A percentile compares a stretch with the other conserved stretches of the same genome.
Evolutionary conservation across 1,140 invertebrate genomes (phyloP).

Genomic region (Heterodera schachtii): DNA sequence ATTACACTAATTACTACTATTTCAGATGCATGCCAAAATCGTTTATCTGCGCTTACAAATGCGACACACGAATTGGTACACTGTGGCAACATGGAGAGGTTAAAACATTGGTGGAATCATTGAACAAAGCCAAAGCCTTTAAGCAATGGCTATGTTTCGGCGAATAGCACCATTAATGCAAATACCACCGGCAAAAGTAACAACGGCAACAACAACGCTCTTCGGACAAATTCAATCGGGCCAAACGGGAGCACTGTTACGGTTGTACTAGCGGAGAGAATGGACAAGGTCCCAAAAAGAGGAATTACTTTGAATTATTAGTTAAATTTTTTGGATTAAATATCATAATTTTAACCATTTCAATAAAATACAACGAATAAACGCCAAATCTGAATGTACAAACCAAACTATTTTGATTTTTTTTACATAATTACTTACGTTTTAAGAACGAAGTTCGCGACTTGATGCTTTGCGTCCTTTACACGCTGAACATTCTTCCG

Average conservation of each 20-base stretch:
- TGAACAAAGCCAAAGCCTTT: not conserved
- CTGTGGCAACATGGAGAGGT: not conserved
- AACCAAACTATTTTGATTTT: no score
- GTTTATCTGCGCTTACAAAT: not conserved
- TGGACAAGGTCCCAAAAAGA: slow-evolving; percentile 68
- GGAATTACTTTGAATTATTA: no score
- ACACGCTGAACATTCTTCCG: slow-evolving; percentile 81
- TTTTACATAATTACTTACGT: not conserved
- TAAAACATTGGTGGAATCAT: not conserved
- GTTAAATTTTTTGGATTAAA: no score
- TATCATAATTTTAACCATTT: no score
- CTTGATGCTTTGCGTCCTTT: slow-evolving; percentile 84
- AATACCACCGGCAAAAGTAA: slow-evolving; percentile 36
- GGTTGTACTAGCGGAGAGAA: slow-evolving; percentile 72
- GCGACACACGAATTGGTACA: not conserved
- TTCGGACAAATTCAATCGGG: not conserved
- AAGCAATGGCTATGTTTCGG: not conserved
- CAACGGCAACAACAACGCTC: slow-evolving; percentile 28
- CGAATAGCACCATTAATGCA: not conserved
- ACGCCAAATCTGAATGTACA: no score
- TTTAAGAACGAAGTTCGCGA: slow-evolving; percentile 77
- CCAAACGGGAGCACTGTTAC: slow-evolving; percentile 1
- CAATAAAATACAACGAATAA: no score
- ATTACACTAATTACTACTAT: not conserved
- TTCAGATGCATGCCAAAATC: not conserved